These are phyloP conservation scores for Lacanobia oleracea DNA, from an alignment of 2,888 invertebrate genomes.

Conservation along the genomic window DNA sequence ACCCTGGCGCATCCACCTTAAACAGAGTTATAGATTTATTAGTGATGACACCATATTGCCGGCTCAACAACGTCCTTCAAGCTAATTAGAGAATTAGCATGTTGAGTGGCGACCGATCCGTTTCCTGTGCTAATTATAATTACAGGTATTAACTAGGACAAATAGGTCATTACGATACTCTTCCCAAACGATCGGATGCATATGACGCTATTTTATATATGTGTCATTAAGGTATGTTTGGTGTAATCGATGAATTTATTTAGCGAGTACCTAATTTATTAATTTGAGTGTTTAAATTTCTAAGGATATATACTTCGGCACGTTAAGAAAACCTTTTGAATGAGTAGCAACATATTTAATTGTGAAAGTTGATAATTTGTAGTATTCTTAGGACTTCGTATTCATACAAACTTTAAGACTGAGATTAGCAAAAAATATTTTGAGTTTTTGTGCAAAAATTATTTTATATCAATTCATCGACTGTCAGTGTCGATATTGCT, in stretches of 20 bases:
- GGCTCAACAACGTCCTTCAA: constrained; percentile 1
- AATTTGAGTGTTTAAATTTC: background rate
- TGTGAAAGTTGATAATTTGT: no score
- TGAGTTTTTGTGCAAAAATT: no score
- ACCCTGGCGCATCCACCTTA: no score
- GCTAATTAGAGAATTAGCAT: constrained; percentile 20
- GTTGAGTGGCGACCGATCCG: constrained; percentile 15
- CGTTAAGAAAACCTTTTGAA: no score
- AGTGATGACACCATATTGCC: background rate
- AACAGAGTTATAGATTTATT: background rate
- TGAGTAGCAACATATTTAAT: no score
- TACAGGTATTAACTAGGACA: constrained; percentile 2
- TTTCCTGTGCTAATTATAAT: constrained; percentile 5
- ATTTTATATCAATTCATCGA: no score
- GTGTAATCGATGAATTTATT: background rate
- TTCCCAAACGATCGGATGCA: background rate
- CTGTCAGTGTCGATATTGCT: no score
- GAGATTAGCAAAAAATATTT: no score
- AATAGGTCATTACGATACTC: background rate
- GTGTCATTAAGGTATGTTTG: background rate
- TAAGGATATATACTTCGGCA: background rate
- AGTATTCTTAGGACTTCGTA: no score
- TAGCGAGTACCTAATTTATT: no score
- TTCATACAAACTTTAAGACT: no score
- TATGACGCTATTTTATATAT: background rate